These are phyloP conservation scores for Heterotis niloticus DNA, from an alignment of 2,113 vertebrate species.

Conservation along the genomic window DNA sequence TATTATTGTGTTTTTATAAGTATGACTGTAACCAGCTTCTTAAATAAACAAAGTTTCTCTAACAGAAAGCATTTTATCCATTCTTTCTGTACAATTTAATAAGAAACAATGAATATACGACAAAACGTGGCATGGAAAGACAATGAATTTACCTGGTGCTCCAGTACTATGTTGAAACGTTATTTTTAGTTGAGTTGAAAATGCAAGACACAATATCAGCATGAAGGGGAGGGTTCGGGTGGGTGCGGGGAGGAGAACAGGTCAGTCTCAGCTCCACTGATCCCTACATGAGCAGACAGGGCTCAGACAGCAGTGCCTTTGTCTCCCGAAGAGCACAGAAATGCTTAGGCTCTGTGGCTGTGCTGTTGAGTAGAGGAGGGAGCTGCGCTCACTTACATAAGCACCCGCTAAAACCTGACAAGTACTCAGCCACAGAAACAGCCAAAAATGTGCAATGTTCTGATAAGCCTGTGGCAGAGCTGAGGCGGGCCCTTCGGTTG, in stretches of 20 bases:
- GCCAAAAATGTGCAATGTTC: background rate
- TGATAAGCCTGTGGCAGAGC: background rate
- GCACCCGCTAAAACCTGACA: conserved; percentile 9
- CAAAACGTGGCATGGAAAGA: no score
- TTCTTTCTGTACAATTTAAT: no score
- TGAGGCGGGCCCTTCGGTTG: background rate
- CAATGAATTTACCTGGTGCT: no score
- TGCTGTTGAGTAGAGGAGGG: background rate
- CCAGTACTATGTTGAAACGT: no score
- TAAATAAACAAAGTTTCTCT: no score
- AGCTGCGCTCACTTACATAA: conserved; percentile 5
- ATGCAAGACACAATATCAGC: background rate
- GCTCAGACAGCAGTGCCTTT: no score
- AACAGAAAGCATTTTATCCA: no score
- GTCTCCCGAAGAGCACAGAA: background rate
- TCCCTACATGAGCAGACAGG: background rate
- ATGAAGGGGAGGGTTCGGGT: background rate
- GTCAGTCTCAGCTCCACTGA: no score
- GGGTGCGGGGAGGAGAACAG: background rate
- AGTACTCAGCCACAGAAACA: background rate
- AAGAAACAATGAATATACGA: no score
- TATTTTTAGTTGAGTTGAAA: background rate
- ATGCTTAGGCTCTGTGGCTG: background rate
- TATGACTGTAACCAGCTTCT: no score
- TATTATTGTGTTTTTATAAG: no score